phyloP scores from a whole-genome alignment of 1,140 invertebrate species.

The Drosophila mojavensis region DNA sequence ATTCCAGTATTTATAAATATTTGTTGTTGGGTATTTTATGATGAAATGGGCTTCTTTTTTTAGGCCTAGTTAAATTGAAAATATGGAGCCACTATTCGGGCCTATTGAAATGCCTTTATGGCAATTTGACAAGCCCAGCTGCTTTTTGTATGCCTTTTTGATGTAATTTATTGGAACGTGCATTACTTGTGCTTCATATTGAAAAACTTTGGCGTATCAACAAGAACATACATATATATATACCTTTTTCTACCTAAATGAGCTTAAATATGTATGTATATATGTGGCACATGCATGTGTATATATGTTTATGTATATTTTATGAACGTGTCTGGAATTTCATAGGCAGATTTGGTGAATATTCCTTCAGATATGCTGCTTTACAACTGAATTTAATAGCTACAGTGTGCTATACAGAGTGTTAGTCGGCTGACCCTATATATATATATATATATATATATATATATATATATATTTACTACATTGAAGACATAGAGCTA shows the following conservation, averaged over 20 bases:
- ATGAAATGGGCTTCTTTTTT: background rate
- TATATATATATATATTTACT: slow-evolving; percentile 3
- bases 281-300: slow-evolving; percentile 17
- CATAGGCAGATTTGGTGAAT: slow-evolving; percentile 30
- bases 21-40: background rate
- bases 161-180: slow-evolving; percentile 70
- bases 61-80: no score
- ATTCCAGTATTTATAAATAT: no score
- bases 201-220: slow-evolving; percentile 53
- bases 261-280: background rate
- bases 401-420: slow-evolving; percentile 16
- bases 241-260: slow-evolving; percentile 6
- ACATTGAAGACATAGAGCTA: slow-evolving; percentile 7
- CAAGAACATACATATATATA: slow-evolving; percentile 40
- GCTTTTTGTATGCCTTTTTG: slow-evolving; percentile 37
- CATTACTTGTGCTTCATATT: slow-evolving; percentile 48
- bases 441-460: background rate
- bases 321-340: slow-evolving; percentile 67
- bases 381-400: slow-evolving; percentile 59
- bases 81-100: background rate
- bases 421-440: slow-evolving; percentile 5
- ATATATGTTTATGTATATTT: slow-evolving; percentile 38
- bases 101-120: slow-evolving; percentile 11
- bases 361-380: slow-evolving; percentile 27
- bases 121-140: slow-evolving; percentile 13